Evolutionary conservation across 2,888 invertebrate species (phyloP).

Genomic region (Theodoxus fluviatilis): DNA sequence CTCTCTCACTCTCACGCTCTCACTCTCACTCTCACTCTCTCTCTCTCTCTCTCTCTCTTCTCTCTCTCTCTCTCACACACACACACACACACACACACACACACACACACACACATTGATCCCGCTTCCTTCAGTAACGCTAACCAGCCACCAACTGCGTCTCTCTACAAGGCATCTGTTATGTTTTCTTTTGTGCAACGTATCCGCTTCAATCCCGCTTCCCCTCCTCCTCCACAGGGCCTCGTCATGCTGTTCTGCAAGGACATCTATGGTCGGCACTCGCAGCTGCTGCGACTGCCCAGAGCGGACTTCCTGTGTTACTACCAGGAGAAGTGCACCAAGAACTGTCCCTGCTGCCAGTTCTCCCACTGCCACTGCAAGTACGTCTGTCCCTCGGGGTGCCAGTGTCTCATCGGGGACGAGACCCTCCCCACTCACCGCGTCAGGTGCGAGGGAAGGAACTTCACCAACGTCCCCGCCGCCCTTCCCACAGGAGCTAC

Average conservation of each 20-base stretch:
- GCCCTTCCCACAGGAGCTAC: conserved; percentile 44
- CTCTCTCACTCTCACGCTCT: too few relatives aligned
- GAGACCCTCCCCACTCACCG: conserved; percentile 29
- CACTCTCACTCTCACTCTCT: too few relatives aligned
- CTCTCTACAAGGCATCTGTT: too few relatives aligned
- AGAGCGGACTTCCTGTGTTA: conserved; percentile 41
- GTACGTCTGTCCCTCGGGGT: conserved; percentile 42
- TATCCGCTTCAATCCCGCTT: background rate
- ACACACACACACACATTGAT: too few relatives aligned
- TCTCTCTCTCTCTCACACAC: too few relatives aligned
- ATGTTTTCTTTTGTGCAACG: too few relatives aligned
- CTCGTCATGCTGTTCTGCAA: conserved; percentile 25
- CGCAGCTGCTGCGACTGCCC: conserved; percentile 35
- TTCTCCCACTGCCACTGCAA: conserved; percentile 46
- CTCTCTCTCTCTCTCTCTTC: too few relatives aligned
- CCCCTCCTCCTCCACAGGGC: background rate
- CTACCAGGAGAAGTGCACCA: conserved; percentile 41
- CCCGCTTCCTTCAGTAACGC: too few relatives aligned
- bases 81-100: too few relatives aligned
- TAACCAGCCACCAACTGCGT: too few relatives aligned
- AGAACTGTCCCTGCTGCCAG: conserved; percentile 45
- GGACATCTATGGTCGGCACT: conserved; percentile 29
- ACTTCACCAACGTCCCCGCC: conserved; percentile 37
- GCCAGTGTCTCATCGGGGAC: conserved; percentile 39
- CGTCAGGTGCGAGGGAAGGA: conserved; percentile 38